These are phyloP conservation scores for Drosophila sordidapex DNA, from an alignment of 2,888 invertebrate species.

Conservation along the genomic window DNA sequence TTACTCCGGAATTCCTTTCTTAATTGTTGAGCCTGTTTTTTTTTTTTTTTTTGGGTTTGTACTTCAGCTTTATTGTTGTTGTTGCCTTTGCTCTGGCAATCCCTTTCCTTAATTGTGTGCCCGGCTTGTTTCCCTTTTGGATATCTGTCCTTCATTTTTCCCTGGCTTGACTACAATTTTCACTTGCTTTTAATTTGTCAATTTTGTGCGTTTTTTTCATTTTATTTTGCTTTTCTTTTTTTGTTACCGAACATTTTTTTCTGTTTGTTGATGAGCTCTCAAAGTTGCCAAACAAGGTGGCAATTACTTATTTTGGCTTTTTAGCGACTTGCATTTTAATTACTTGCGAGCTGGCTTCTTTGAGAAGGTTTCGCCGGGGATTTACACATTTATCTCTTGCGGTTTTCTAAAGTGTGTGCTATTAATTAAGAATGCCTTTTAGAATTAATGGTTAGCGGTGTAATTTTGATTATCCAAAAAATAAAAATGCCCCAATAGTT, in stretches of 20 bases:
- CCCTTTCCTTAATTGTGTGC: constrained; percentile 73
- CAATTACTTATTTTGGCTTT: constrained; percentile 75
- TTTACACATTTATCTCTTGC: constrained; percentile 24
- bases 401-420: constrained; percentile 1
- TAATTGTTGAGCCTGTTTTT: constrained; percentile 65
- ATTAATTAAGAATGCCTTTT: background rate
- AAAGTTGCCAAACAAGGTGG: constrained; percentile 75
- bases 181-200: constrained; percentile 79
- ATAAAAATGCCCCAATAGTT: background rate
- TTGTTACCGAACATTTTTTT: constrained; percentile 22
- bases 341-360: constrained; percentile 32
- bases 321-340: constrained; percentile 64
- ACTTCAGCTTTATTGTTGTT: constrained; percentile 8
- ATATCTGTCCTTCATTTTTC: constrained; percentile 40
- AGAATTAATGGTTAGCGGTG: background rate
- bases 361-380: constrained; percentile 23
- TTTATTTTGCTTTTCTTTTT: constrained; percentile 13
- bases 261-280: constrained; percentile 71
- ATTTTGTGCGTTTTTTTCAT: constrained; percentile 56
- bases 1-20: constrained; percentile 53
- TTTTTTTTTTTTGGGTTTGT: constrained; percentile 5
- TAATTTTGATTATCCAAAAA: background rate
- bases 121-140: constrained; percentile 56
- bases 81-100: constrained; percentile 30
- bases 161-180: constrained; percentile 49